phyloP scores from a whole-genome alignment of 2,888 invertebrate species.

The Zootermopsis nevadensis region DNA sequence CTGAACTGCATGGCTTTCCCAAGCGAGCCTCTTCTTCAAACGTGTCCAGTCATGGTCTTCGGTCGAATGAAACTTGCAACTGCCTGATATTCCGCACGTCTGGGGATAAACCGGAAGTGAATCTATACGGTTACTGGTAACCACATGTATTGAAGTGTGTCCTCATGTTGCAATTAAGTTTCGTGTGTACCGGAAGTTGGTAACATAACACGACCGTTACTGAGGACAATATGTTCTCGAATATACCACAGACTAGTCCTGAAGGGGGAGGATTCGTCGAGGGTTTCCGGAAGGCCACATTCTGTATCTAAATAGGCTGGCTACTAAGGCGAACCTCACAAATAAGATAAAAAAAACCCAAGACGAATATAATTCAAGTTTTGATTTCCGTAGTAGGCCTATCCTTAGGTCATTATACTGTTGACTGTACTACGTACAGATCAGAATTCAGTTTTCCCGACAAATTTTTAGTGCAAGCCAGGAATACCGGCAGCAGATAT shows the following conservation, averaged over 20 bases:
- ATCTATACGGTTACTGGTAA: neutral
- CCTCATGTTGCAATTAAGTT: conserved; percentile 20
- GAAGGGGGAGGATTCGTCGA: neutral
- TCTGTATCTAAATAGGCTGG: too few relatives aligned
- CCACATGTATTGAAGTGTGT: conserved; percentile 11
- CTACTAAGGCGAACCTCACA: too few relatives aligned
- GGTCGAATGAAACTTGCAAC: neutral
- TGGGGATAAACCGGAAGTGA: neutral
- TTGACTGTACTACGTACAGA: too few relatives aligned
- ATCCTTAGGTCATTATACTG: too few relatives aligned
- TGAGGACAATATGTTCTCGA: neutral
- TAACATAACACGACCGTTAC: neutral
- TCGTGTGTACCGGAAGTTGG: conserved; percentile 25
- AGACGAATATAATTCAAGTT: too few relatives aligned
- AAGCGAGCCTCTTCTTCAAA: neutral
- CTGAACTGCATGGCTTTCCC: neutral
- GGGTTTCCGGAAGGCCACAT: neutral
- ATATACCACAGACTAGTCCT: neutral
- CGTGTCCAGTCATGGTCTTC: neutral
- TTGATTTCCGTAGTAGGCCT: too few relatives aligned
- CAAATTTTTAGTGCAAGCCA: too few relatives aligned
- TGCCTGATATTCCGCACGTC: neutral
- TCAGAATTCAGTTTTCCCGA: too few relatives aligned
- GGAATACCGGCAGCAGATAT: too few relatives aligned
- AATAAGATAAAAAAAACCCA: too few relatives aligned